Percentiles rank a stretch among this genome's conserved stretches.
Conservation (phyloP, 2,113 vertebrate species). For the Bos indicus region DNA sequence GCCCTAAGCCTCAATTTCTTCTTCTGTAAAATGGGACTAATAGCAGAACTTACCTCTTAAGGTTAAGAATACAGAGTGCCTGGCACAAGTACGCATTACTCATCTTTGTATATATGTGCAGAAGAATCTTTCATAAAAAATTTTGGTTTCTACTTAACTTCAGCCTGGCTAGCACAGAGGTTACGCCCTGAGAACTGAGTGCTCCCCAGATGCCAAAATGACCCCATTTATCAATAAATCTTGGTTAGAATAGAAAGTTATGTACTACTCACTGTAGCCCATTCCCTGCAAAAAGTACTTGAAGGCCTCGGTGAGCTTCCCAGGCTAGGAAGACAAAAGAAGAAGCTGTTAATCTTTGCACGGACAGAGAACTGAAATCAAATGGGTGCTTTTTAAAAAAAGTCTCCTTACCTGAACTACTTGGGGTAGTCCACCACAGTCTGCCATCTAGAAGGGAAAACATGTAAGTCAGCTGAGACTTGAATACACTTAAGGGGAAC, state of each 20-base stretch:
- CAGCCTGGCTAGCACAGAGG: background rate
- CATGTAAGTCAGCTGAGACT: background rate
- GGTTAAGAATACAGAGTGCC: background rate
- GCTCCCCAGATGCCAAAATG: background rate
- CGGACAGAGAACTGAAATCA: background rate
- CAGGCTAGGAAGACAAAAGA: conserved; percentile 77
- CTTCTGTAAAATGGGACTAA: background rate
- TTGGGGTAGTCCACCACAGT: conserved; percentile 96
- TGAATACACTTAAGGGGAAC: background rate
- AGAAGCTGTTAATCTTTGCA: conserved; percentile 27
- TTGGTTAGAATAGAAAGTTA: conserved; percentile 5
- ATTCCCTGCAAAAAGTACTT: conserved; percentile 99
- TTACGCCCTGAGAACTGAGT: background rate
- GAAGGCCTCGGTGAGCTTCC: conserved; percentile 96
- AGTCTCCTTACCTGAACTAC: conserved; percentile 90
- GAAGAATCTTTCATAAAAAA: background rate
- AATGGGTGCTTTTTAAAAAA: background rate
- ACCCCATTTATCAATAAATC: background rate
- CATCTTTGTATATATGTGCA: background rate
- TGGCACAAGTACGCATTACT: background rate
- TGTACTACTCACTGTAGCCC: conserved; percentile 93
- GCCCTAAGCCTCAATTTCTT: background rate
- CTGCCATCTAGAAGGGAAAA: conserved; percentile 90
- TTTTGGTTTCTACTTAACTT: background rate
- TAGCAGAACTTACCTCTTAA: conserved; percentile 26